Evolutionary conservation across 2,888 invertebrate species (phyloP), one percentile per base, ranked within the genome.

Genomic region (Chloroclystis v-ata): DNA sequence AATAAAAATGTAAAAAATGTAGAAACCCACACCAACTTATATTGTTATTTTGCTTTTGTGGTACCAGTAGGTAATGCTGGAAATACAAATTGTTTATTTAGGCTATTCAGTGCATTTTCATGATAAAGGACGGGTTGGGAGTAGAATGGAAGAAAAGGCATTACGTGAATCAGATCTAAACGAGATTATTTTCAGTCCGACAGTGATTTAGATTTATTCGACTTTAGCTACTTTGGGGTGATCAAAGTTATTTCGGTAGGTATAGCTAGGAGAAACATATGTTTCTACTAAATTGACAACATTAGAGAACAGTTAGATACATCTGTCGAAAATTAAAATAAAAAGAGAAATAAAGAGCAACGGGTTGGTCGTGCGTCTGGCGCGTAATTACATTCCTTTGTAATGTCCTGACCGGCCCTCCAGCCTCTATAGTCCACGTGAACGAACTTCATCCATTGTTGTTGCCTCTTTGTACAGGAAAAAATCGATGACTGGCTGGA

Each of bases 341-440:
- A 57, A 52, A 41, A 37, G 38, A 33, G 35, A 54, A 43, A 56
- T 53, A 53, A 51, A 66, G 67, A 75, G 70, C 72, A 75, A 71
- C 71, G 62, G 60, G 59, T 49, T 49, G 41, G 37, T 65, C 69
- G 65, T 77, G 78, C 65, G 62, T 65, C 68, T 72, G 78, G 72
- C 73, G 76, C 67, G 78, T 80, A 82, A 82, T 82, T 82, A 83
- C 76, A 78, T 80, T 79, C 78, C 75, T 78, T 82, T 82, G 78
- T 78, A 66, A 62, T 62, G 62, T 57, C 56, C 56, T 61, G 61
- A 55, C 58, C 54, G 44, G 39, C 52, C 33, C 45, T 45, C 33
- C 57, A 32, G 49, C 51, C 60, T 50, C 32, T 20, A 28, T 25
- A 16, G 54, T 52, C 47, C 46, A 60, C 57, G 54, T 53, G 54